A percentile compares a stretch with the other conserved stretches of the same genome.
Conservation (phyloP, 2,113 vertebrate species). For the Mesembrinibis cayennensis region DNA sequence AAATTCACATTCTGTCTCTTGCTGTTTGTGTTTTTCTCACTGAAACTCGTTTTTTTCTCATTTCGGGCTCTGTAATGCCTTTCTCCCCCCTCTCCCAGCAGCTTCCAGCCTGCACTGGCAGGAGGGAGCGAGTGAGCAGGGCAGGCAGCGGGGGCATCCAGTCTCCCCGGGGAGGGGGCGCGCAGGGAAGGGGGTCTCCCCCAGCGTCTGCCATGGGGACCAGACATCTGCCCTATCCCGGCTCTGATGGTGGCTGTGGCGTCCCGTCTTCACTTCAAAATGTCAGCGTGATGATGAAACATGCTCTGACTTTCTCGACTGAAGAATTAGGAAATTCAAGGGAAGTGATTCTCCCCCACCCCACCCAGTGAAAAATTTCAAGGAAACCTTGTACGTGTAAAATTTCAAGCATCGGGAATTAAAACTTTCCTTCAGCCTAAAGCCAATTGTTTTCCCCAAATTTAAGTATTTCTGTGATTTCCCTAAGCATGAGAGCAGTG, state of each 20-base stretch:
- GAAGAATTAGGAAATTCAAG: neutral
- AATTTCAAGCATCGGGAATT: accelerated
- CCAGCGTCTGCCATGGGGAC: accelerated
- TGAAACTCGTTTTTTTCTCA: neutral
- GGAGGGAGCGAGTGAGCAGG: accelerated
- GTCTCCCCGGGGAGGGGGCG: neutral
- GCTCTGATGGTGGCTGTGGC: neutral
- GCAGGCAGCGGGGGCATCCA: accelerated
- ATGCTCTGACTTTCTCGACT: accelerated
- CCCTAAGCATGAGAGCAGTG: neutral
- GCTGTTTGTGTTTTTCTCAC: slow-evolving; percentile 18
- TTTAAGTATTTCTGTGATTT: neutral
- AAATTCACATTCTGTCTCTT: slow-evolving; percentile 14
- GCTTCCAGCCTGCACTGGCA: neutral
- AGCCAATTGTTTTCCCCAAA: neutral
- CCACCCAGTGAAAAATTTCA: neutral
- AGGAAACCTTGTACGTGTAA: neutral
- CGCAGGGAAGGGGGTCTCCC: neutral
- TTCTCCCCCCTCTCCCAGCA: neutral
- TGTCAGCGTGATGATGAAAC: neutral
- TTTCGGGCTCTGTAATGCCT: neutral
- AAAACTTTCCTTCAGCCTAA: neutral
- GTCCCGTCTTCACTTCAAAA: accelerated
- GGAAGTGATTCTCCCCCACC: neutral
- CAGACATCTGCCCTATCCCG: accelerated